Evolutionary conservation across 2,888 invertebrate species (phyloP), one percentile per base, ranked within the genome.

Genomic region (Galeruca laticollis): DNA sequence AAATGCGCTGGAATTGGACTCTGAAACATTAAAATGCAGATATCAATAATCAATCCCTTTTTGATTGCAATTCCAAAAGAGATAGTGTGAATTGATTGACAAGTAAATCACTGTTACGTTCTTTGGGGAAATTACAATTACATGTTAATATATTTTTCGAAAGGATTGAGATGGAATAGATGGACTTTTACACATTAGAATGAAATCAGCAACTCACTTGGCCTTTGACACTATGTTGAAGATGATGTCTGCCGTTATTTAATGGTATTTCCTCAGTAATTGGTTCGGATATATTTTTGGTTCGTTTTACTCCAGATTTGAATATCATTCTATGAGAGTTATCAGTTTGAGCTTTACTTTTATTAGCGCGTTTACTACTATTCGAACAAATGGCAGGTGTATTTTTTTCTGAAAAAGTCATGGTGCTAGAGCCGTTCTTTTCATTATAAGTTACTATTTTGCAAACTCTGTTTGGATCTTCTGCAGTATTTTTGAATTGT

Each of bases 321-420:
- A 92, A 91, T 1, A 82, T 79, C 76, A 92, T 87, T 77, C 92
- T 91, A 92, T 92, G 93, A 73, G 94, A 94, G 80, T 92, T 92
- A 20, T 91, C 91, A 78, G 93, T 86, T 76, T 91, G 91, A 26
- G 91, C 88, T 77, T 89, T 89, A n/a, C 77, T 79, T 51, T 80
- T 81, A 26, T 82, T 80, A 31, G 15, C 79, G 77, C 59, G 77
- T 75, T 54, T 78, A 78, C 68, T 76, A 78, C 4, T 73, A 65
- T 71, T 67, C 78, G 72, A 72, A 76, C 51, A 72, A 73, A 60
- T 71, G 73, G 26, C 21, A 18, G 75, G 61, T 9, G 65, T 60
- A 18, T 84, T 79, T 78, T 86, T 86, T 77, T 86, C 86, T 1
- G 85, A 84, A 76, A 84, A 85, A 1, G 85, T 83, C 74, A 85